Evolutionary conservation across 2,888 invertebrate species (phyloP).

Genomic region (Lysandra coridon): DNA sequence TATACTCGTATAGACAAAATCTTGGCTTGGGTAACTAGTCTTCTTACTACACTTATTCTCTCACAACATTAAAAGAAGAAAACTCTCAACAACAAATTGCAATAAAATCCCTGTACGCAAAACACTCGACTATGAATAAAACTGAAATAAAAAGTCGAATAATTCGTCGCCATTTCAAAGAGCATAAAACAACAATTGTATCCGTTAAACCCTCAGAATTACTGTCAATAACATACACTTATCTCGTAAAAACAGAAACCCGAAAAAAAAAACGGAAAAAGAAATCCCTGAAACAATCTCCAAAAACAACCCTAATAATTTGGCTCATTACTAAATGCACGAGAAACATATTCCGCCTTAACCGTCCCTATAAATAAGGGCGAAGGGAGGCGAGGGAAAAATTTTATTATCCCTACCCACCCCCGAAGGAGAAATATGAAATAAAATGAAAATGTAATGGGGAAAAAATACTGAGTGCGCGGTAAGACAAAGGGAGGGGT

Average conservation of each 20-base stretch:
- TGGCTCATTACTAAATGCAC: slow-evolving; percentile 75
- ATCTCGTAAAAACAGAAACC: slow-evolving; percentile 55
- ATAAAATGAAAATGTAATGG: slow-evolving; percentile 81
- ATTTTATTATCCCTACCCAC: slow-evolving; percentile 71
- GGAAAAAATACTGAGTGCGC: slow-evolving; percentile 75
- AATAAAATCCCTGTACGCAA: neutral
- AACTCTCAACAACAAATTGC: too few species aligned
- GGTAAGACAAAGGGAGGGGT: slow-evolving; percentile 76
- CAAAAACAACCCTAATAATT: slow-evolving; percentile 76
- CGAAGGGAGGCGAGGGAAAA: slow-evolving; percentile 71
- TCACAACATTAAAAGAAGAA: too few species aligned
- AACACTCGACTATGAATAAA: neutral
- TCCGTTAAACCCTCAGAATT: slow-evolving; percentile 30
- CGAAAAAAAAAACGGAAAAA: slow-evolving; percentile 47
- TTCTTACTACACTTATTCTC: neutral
- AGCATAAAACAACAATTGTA: neutral
- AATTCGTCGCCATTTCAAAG: slow-evolving; percentile 7
- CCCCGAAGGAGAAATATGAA: slow-evolving; percentile 78
- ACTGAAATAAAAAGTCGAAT: neutral
- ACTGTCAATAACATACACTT: slow-evolving; percentile 53
- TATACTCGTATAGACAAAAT: too few species aligned
- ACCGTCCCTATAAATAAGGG: slow-evolving; percentile 76
- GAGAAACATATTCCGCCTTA: slow-evolving; percentile 77
- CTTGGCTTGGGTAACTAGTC: neutral
- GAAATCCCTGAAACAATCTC: slow-evolving; percentile 59